Conservation (phyloP, 2,888 invertebrate genomes). For the Eremobia ochroleuca region DNA sequence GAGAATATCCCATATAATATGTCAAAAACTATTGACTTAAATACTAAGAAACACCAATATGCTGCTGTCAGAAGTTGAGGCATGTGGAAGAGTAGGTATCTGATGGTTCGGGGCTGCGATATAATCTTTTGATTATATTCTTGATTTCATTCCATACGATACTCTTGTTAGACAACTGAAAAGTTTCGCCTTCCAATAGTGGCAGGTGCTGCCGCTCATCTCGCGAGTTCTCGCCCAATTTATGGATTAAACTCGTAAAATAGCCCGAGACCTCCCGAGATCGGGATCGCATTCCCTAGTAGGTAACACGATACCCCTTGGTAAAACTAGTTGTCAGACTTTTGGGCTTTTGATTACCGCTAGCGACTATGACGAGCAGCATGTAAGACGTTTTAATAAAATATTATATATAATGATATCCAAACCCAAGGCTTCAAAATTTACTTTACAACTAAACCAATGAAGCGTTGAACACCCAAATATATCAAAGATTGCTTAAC, state of each 20-base stretch:
- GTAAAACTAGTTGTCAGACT: background rate
- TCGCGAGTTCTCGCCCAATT: background rate
- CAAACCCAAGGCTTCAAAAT: background rate
- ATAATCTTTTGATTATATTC: background rate
- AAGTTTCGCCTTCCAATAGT: background rate
- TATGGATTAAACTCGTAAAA: background rate
- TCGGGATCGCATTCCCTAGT: background rate
- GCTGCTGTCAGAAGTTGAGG: background rate
- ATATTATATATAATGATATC: no score
- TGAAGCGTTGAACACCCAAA: slow-evolving; percentile 13
- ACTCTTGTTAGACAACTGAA: background rate
- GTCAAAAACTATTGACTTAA: no score
- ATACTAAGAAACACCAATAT: no score
- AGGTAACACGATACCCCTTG: background rate
- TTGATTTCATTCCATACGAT: background rate
- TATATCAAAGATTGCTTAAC: slow-evolving; percentile 17
- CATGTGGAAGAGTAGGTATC: background rate
- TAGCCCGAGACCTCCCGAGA: background rate
- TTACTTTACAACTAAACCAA: slow-evolving; percentile 15
- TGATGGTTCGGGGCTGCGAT: background rate
- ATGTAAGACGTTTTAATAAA: background rate
- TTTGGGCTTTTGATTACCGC: background rate
- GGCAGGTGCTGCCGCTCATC: background rate
- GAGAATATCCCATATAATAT: no score
- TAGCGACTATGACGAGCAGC: background rate